Evolutionary conservation across 2,797 vertebrate genomes (phyloP).

Genomic region (Loriculus beryllinus): DNA sequence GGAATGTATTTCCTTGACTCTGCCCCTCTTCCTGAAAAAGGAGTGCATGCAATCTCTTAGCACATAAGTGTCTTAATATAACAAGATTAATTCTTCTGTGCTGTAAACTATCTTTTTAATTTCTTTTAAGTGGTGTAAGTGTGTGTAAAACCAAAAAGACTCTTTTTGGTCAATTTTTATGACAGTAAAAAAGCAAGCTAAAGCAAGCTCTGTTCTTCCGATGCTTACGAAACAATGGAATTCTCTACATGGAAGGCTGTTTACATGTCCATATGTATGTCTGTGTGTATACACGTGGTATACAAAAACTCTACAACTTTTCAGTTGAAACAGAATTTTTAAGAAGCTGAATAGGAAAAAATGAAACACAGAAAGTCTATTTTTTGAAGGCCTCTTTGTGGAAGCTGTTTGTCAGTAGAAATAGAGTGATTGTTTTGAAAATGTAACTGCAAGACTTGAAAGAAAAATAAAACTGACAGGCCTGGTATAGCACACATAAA

Average conservation of each 20-base stretch:
- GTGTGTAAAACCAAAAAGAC: background rate
- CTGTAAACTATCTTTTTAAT: background rate
- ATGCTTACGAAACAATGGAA: background rate
- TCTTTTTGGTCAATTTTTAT: background rate
- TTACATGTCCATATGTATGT: background rate
- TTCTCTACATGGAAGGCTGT: background rate
- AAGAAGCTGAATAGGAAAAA: background rate
- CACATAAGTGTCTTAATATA: background rate
- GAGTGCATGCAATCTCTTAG: background rate
- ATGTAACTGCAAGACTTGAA: background rate
- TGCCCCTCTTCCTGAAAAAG: background rate
- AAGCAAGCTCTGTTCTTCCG: background rate
- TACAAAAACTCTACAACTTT: background rate
- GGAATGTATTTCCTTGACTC: background rate
- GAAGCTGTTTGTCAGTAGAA: background rate
- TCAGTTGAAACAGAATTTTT: background rate
- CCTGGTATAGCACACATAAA: background rate
- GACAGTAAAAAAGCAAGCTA: background rate
- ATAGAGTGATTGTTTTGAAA: background rate
- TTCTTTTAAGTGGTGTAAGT: background rate
- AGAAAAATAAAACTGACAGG: background rate
- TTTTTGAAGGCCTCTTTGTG: background rate
- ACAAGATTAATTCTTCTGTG: background rate
- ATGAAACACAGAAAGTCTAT: background rate
- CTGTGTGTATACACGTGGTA: background rate